Evolutionary conservation across 2,888 invertebrate genomes (phyloP), one percentile per base, ranked within the genome.

Genomic region (Electrophaes corylata): DNA sequence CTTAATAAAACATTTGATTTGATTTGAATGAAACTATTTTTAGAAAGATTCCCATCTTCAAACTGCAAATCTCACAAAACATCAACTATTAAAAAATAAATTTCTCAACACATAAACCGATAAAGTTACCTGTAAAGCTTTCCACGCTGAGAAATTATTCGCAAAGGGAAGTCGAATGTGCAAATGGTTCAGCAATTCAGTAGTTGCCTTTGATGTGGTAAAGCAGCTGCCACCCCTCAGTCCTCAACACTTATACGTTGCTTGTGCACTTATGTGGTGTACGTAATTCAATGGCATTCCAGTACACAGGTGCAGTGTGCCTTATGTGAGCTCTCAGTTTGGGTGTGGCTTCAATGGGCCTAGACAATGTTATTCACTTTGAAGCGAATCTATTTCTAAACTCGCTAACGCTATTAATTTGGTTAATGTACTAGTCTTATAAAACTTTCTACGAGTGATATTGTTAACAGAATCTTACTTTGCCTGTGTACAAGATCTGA

Each of bases 161-260:
- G 35, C 41, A 37, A 50, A 40, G 56, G 33, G 46, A 61, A 65
- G 61, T 60, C 60, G 61, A 67, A 64, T 56, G 65, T 62, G 51
- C 57, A 64, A 66, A 65, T 61, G 62, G 64, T 64, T 66, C 61
- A 69, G 64, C 64, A 59, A 66, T 62, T 64, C 59, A 49, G 44
- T 54, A 48, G 40, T 37, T 58, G 47, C 54, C 66, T 67, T 70
- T 70, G 65, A 66, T 64, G 67, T 67, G 62, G 65, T 40, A 45
- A 43, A 41, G 54, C 26, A 44, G 29, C 41, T 33, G 47, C 54
- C 46, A 18, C 51, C 54, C 49, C 16, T 19, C 37, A 41, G 29
- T 49, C 18, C 40, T 20, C 14, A 49, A 39, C 47, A 49, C 45
- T 41, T 20, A 11, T 40, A 18, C 18, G 29, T 45, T 48, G 56